Conservation (phyloP, 2,888 invertebrate species). For the Tetranychus piercei region DNA sequence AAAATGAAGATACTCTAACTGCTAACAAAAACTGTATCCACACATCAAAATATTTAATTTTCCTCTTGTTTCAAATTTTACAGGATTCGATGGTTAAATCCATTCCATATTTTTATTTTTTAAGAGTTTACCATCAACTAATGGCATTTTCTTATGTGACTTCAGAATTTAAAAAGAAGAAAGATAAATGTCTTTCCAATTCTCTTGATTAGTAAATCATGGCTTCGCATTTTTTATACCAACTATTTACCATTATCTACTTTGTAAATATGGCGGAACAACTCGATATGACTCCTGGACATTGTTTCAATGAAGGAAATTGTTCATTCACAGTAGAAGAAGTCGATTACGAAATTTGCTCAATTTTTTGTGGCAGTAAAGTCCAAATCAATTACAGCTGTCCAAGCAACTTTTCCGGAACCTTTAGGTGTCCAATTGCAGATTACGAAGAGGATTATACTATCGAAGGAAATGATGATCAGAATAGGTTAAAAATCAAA, state of each 20-base stretch:
- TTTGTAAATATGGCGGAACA: not conserved
- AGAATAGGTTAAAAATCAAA: too few relatives aligned
- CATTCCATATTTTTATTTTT: too few relatives aligned
- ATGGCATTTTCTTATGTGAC: too few relatives aligned
- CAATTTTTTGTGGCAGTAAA: not conserved
- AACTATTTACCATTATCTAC: not conserved
- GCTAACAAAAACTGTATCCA: too few relatives aligned
- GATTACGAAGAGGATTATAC: not conserved
- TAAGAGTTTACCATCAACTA: too few relatives aligned
- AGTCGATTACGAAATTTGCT: not conserved
- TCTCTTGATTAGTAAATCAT: not conserved
- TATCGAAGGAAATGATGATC: too few relatives aligned
- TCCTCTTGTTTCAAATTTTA: too few relatives aligned
- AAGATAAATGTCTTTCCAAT: too few relatives aligned
- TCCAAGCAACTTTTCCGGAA: not conserved
- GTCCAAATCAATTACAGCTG: not conserved
- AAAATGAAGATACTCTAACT: not conserved
- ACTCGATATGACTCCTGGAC: not conserved
- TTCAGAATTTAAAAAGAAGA: too few relatives aligned
- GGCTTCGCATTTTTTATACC: not conserved
- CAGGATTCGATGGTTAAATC: too few relatives aligned
- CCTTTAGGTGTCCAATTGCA: not conserved
- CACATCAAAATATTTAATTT: too few relatives aligned
- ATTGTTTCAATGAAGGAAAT: not conserved
- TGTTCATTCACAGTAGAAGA: not conserved